A percentile compares a stretch with the other conserved stretches of the same genome.
These are phyloP conservation scores for Epizoanthus fatuus DNA, from an alignment of 92 coral and sea anemone genomes.

Conservation along the genomic window DNA sequence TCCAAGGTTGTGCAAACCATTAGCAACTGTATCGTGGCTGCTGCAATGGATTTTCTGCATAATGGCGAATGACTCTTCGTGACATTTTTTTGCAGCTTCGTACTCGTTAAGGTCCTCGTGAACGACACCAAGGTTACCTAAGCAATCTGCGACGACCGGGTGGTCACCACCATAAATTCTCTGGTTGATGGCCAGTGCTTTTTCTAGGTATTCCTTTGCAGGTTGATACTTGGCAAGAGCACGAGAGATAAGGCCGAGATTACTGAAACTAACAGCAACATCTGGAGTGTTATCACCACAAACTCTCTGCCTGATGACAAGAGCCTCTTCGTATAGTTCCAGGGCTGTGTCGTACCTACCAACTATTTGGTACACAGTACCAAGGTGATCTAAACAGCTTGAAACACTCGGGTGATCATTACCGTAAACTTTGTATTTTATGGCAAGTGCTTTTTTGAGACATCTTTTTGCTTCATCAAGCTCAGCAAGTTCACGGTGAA, in stretches of 20 bases:
- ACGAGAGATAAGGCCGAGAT: constrained; percentile 38
- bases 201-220: constrained; percentile 35
- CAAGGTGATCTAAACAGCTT: constrained; percentile 35
- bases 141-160: constrained; percentile 44
- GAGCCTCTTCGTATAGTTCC: constrained; percentile 49
- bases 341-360: constrained; percentile 26
- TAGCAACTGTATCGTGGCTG: constrained; percentile 45
- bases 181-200: constrained; percentile 48
- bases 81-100: constrained; percentile 35
- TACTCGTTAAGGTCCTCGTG: constrained; percentile 44
- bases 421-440: constrained; percentile 18
- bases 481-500: constrained; percentile 42
- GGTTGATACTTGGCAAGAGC: constrained; percentile 37
- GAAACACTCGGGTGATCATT: constrained; percentile 34
- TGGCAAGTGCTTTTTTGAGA: constrained; percentile 36
- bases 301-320: constrained; percentile 38
- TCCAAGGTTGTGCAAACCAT: constrained; percentile 56
- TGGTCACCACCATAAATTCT: constrained; percentile 53
- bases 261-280: constrained; percentile 55
- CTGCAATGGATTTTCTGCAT: constrained; percentile 33
- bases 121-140: constrained; percentile 58
- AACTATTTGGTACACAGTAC: constrained; percentile 36
- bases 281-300: constrained; percentile 39
- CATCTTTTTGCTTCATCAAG: constrained; percentile 31
- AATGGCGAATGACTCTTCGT: constrained; percentile 29